Percentiles rank a stretch among this genome's conserved stretches.
Conservation (phyloP, 2,797 vertebrate genomes). For the Echiichthys vipera region DNA sequence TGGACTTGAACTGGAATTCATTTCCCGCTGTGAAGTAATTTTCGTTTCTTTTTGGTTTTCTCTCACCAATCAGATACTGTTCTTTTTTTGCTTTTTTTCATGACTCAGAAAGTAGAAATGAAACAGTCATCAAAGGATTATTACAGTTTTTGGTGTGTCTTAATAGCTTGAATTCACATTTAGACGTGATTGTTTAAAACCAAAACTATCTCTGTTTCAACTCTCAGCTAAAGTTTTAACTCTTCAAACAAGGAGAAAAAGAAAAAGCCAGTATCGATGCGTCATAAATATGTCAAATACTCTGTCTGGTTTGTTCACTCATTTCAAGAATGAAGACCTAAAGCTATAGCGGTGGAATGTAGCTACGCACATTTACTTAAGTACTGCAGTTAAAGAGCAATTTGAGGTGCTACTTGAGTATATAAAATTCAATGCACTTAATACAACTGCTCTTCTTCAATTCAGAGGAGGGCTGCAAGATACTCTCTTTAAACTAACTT, state of each 20-base stretch:
- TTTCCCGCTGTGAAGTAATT: slow-evolving; percentile 34
- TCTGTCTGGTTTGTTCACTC: background rate
- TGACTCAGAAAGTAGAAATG: slow-evolving; percentile 34
- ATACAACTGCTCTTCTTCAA: background rate
- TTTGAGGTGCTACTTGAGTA: background rate
- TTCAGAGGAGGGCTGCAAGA: too few species aligned
- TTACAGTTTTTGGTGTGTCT: slow-evolving; percentile 21
- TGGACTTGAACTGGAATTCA: slow-evolving; percentile 73
- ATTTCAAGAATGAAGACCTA: background rate
- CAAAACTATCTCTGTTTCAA: too few species aligned
- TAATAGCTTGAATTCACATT: slow-evolving; percentile 49
- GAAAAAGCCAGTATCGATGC: background rate
- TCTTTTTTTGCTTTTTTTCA: slow-evolving; percentile 57
- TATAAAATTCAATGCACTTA: background rate
- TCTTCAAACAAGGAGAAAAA: background rate
- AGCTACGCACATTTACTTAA: background rate
- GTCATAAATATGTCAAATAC: background rate
- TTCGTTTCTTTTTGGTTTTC: slow-evolving; percentile 68
- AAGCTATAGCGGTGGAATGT: background rate
- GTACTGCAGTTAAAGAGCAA: background rate
- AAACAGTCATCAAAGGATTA: slow-evolving; percentile 62
- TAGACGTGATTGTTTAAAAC: too few species aligned
- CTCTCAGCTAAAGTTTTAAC: background rate
- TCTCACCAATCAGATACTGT: slow-evolving; percentile 41
- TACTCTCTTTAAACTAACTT: too few species aligned